Evolutionary conservation across 2,797 vertebrate genomes (phyloP).

Genomic region (Rhinophrynus dorsalis): DNA sequence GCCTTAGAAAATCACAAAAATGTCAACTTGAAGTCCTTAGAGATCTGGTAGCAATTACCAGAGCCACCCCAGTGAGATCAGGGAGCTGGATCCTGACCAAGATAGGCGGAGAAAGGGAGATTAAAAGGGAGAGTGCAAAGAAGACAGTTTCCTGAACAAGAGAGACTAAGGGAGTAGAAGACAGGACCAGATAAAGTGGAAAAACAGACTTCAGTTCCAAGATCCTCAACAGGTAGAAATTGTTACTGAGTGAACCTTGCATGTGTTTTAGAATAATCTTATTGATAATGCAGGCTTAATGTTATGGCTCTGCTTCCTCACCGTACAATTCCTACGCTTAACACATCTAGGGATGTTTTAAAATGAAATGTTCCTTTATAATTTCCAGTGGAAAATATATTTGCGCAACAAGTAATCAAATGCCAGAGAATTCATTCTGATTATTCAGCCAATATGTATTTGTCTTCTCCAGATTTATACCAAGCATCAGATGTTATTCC

Average conservation of each 20-base stretch:
- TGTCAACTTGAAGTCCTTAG: too few relatives aligned
- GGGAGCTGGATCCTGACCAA: conserved; percentile 46
- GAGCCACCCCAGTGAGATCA: not conserved
- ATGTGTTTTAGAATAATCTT: too few relatives aligned
- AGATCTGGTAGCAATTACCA: conserved; percentile 49
- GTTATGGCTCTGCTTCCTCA: too few relatives aligned
- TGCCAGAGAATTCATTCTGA: not conserved
- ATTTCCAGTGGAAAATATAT: too few relatives aligned
- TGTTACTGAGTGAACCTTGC: too few relatives aligned
- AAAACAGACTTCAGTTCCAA: not conserved
- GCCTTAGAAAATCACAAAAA: too few relatives aligned
- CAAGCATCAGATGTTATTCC: too few relatives aligned
- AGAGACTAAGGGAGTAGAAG: not conserved
- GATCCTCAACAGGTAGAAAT: not conserved
- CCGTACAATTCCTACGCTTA: too few relatives aligned
- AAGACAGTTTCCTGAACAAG: not conserved
- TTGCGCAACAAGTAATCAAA: not conserved
- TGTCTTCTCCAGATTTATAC: too few relatives aligned
- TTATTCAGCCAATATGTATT: not conserved
- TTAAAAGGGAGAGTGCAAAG: not conserved
- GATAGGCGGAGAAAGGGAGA: conserved; percentile 26
- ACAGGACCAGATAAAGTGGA: not conserved
- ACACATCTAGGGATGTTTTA: too few relatives aligned
- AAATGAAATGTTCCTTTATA: too few relatives aligned
- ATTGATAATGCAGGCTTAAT: too few relatives aligned